Conservation (phyloP, 2,888 invertebrate species). For the Listrodromus nycthemerus region DNA sequence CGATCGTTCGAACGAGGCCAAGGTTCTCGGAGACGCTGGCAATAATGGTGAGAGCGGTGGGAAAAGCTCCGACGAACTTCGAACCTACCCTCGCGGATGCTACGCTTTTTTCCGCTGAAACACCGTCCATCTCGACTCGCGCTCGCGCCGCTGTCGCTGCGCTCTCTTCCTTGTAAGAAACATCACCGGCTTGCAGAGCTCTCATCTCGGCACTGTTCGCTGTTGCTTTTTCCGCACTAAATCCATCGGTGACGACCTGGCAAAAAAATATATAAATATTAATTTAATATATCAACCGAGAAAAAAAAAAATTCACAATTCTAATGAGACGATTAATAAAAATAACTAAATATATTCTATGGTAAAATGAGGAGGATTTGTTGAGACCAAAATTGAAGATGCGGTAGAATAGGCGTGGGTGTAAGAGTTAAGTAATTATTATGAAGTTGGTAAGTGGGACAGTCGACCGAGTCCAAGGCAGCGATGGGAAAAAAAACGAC, state of each 20-base stretch:
- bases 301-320: background rate
- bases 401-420: background rate
- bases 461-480: constrained; percentile 38
- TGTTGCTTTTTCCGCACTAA: constrained; percentile 91
- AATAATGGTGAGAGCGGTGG: too few relatives aligned
- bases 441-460: constrained; percentile 31
- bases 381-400: constrained; percentile 14
- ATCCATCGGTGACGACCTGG: constrained; percentile 91
- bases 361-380: constrained; percentile 45
- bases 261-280: constrained; percentile 58
- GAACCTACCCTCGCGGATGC: constrained; percentile 91
- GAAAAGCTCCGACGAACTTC: background rate
- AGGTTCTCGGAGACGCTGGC: background rate
- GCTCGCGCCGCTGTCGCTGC: constrained; percentile 92
- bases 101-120: constrained; percentile 94
- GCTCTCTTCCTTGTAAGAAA: constrained; percentile 92
- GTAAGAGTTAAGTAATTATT: constrained; percentile 28
- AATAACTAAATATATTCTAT: constrained; percentile 15
- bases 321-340: background rate
- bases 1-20: background rate
- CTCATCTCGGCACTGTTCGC: constrained; percentile 90
- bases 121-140: constrained; percentile 92
- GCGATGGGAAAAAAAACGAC: constrained; percentile 26
- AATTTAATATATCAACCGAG: background rate
- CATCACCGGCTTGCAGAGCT: constrained; percentile 92